Percentiles rank a stretch among this genome's conserved stretches.
phyloP scores from a whole-genome alignment of 2,888 invertebrate species.

The Ctenicera cuprea region DNA sequence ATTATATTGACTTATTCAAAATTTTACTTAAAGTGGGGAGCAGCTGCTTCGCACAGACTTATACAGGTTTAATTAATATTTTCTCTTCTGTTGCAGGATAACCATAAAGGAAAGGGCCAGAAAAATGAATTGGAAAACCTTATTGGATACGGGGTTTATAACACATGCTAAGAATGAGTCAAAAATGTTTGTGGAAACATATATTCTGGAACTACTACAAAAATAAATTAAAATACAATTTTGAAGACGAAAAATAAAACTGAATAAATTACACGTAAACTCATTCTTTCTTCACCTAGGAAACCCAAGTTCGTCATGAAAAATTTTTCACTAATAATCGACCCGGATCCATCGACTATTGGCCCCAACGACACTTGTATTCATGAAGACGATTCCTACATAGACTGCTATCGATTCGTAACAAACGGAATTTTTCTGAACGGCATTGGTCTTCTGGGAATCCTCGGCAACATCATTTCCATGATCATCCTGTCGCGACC shows the following conservation, averaged over 20 bases:
- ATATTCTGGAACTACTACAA: conserved; percentile 27
- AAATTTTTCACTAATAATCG: conserved; percentile 40
- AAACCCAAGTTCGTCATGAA: conserved; percentile 33
- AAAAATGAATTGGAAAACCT: conserved; percentile 16
- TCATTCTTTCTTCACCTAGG: background rate
- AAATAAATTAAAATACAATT: conserved; percentile 9
- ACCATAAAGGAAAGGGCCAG: background rate
- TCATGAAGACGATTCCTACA: conserved; percentile 32
- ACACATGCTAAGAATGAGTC: conserved; percentile 4
- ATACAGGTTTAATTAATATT: conserved; percentile 25
- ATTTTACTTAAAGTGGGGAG: background rate
- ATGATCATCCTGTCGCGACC: conserved; percentile 94
- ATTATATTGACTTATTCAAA: background rate
- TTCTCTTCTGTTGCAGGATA: conserved; percentile 3
- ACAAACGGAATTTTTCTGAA: conserved; percentile 89
- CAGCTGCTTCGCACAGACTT: conserved; percentile 12
- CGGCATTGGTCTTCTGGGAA: conserved; percentile 86
- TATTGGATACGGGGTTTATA: background rate
- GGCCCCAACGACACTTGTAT: conserved; percentile 46
- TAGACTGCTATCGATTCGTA: conserved; percentile 83
- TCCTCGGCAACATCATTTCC: conserved; percentile 92
- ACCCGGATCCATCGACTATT: conserved; percentile 44
- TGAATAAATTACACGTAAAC: background rate
- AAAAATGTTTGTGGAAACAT: conserved; percentile 36
- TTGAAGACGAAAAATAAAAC: background rate